Evolutionary conservation across 2,888 invertebrate genomes (phyloP), one percentile per base, ranked within the genome.

Genomic region (Polydrusus pterygomalis): DNA sequence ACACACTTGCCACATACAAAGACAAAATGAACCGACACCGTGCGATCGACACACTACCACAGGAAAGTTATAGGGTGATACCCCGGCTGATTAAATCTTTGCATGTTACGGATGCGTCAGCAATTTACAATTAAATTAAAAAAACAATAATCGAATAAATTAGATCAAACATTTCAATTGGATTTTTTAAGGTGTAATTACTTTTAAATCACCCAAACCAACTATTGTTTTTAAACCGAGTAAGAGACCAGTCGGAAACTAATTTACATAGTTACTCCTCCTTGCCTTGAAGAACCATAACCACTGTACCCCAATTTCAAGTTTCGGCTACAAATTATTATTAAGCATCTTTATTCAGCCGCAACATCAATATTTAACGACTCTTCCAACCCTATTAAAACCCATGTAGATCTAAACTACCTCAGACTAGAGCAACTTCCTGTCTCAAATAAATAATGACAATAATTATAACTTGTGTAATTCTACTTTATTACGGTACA

Each of bases 391-490:
- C 74, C 74, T 56, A 74, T 69, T 69, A 63, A 69, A 74, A 69
- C 69, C 74, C 56, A 56, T 69, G 74, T 69, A 74, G 73, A 74
- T 74, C 63, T 56, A 69, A 74, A 74, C 74, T 68, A 74, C 69
- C 63, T 49, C 68, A 60, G 54, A 68, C 51, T 63, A 74, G 69
- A 69, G 60, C 45, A 69, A 74, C 68, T 74, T 70, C 69, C 69
- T 10, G 25, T 49, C 30, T 64, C 70, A 75, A 75, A 75, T 75
- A 75, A 75, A 70, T 75, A 75, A 75, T 70, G 64, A 65, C 75
- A 75, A 75, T 75, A 70, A 71, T 75, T 75, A 75, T 71, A 75
- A 70, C 70, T 75, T 75, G 67, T 70, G 70, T 71, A 74, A 74
- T 74, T 70, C 49, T 43, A 43, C 68, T 68, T 68, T 49, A 49